Conservation (phyloP, 2,888 invertebrate genomes). For the Apamea crenata region DNA sequence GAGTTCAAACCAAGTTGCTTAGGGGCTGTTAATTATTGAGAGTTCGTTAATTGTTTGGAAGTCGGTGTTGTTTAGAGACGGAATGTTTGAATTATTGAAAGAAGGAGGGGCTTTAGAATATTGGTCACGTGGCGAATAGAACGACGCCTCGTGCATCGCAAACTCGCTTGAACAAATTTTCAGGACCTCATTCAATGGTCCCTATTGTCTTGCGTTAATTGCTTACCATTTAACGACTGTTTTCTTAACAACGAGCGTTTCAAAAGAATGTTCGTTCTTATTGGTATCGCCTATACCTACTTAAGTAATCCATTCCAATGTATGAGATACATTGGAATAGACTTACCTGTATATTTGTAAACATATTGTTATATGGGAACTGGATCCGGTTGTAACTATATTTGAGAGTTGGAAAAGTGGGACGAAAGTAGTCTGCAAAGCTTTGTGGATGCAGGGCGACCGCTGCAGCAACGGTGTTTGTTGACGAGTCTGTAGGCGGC, state of each 20-base stretch:
- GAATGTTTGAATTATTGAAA: slow-evolving; percentile 82
- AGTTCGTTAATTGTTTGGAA: slow-evolving; percentile 82
- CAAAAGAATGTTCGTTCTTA: slow-evolving; percentile 1
- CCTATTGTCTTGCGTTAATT: slow-evolving; percentile 73
- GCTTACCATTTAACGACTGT: slow-evolving; percentile 52
- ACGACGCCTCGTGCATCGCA: slow-evolving; percentile 72
- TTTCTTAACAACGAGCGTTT: slow-evolving; percentile 20
- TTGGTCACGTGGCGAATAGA: slow-evolving; percentile 78
- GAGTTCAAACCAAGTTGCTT: slow-evolving; percentile 67
- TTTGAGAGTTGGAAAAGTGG: slow-evolving; percentile 79
- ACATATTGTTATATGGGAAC: slow-evolving; percentile 48
- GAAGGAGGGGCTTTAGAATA: slow-evolving; percentile 76
- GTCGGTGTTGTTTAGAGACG: slow-evolving; percentile 76
- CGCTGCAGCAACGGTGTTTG: slow-evolving; percentile 88
- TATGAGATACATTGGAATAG: neutral
- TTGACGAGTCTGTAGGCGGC: slow-evolving; percentile 85
- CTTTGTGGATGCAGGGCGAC: slow-evolving; percentile 84
- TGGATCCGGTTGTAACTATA: slow-evolving; percentile 63
- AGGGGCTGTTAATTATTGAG: slow-evolving; percentile 76
- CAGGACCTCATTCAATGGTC: slow-evolving; percentile 68
- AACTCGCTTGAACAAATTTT: slow-evolving; percentile 72
- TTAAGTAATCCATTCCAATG: neutral
- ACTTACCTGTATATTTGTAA: slow-evolving; percentile 5
- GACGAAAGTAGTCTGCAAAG: slow-evolving; percentile 82
- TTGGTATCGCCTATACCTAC: slow-evolving; percentile 12